Conservation (phyloP, 1,140 invertebrate genomes). For the Antheraea pernyi region DNA sequence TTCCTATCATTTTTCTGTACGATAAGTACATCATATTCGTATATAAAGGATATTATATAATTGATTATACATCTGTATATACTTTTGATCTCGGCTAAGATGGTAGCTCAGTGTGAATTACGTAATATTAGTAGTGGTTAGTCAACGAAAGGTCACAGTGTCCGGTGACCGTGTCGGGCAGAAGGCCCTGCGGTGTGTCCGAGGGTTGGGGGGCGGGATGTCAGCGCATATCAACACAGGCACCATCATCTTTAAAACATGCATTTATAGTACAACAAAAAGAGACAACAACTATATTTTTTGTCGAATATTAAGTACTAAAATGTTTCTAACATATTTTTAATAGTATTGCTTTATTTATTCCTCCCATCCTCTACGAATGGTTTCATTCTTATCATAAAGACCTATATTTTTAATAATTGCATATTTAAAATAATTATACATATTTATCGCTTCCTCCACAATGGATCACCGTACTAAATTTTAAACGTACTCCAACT, state of each 20-base stretch:
- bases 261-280: neutral
- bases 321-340: no score
- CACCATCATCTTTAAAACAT: neutral
- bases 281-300: neutral
- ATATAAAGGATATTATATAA: neutral
- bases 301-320: no score
- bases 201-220: conserved; percentile 10
- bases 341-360: no score
- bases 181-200: conserved; percentile 29
- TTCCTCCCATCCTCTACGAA: no score
- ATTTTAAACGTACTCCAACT: no score
- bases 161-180: conserved; percentile 64
- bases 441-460: no score
- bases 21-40: no score
- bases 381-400: no score
- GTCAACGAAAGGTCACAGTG: conserved; percentile 67
- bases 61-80: neutral
- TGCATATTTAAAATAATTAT: no score
- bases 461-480: no score
- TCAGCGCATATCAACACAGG: neutral
- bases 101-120: conserved; percentile 34
- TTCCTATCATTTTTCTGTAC: no score
- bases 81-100: neutral
- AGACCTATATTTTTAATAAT: no score
- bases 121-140: conserved; percentile 48